Evolutionary conservation across 1,140 invertebrate genomes (phyloP), one percentile per base, ranked within the genome.

Genomic region (Drosophila leontia): DNA sequence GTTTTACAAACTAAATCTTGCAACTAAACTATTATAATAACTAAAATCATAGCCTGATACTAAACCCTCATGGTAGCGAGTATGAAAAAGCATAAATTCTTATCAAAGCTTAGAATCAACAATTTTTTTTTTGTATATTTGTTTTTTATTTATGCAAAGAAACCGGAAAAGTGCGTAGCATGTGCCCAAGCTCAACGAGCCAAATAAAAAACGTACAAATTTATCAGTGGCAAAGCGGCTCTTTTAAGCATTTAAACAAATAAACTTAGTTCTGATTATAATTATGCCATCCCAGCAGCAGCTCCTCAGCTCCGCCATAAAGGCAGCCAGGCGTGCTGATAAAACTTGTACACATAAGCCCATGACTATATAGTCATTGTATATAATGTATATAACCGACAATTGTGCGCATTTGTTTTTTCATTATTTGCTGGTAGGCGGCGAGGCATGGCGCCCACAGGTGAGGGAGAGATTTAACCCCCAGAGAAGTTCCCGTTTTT

Each of bases 171-270:
- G 47, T 76, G 74, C 45, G 74, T 75, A 56, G 70, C 39, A 13
- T 34, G 51, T 72, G 44, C 47, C 26, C 8, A 3, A 3, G 3
- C 42, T 55, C 6, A 26, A n/a, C 29, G 29, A 64, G 45, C 19
- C 23, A 23, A 53, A 67, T 29, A 47, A 47, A 47, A 44, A 19
- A 9, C 3, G 7, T 23, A 0, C 19, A 34, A 53, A 55, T 68
- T 70, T 70, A 70, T 68, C 48, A 26, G 34, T 11, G 59, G 53
- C 44, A 50, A 62, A 70, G 74, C 79, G 72, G 44, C 74, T 74
- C 63, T 78, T 78, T 69, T 75, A 65, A 57, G 70, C 70, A 69
- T 53, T 70, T 64, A 68, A 64, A 81, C 39, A 82, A 77, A 82
- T 62, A 69, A 64, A 72, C 62, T 76, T 75, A 44, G 17, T 82